phyloP scores from a whole-genome alignment of 2,888 invertebrate genomes.

The Epistrophe grossulariae region DNA sequence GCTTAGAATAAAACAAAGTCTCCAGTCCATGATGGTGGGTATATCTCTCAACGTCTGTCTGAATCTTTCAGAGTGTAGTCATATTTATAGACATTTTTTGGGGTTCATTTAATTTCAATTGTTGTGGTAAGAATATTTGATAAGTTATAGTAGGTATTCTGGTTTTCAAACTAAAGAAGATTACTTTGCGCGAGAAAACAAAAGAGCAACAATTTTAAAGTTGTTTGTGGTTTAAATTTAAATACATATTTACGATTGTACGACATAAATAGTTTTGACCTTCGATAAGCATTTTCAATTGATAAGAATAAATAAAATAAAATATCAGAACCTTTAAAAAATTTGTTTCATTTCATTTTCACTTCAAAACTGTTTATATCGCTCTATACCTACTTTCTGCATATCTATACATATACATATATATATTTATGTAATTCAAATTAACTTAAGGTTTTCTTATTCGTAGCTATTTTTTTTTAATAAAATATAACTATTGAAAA shows the following conservation, averaged over 20 bases:
- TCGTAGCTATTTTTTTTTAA: too few species aligned
- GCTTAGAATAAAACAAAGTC: conserved; percentile 24
- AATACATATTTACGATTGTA: background rate
- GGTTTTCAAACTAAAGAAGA: background rate
- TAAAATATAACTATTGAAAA: too few species aligned
- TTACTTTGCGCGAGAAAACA: background rate
- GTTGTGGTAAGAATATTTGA: background rate
- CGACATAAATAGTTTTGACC: conserved; percentile 21
- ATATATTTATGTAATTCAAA: too few species aligned
- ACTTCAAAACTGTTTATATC: too few species aligned
- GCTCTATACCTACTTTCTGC: too few species aligned
- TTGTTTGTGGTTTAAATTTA: background rate
- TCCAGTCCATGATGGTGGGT: conserved; percentile 42
- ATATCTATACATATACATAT: too few species aligned
- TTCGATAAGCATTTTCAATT: background rate
- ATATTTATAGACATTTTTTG: conserved; percentile 56
- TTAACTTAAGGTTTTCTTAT: too few species aligned
- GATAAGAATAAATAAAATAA: conserved; percentile 10
- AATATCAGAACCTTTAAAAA: background rate
- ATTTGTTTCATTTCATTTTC: too few species aligned
- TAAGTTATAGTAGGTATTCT: background rate
- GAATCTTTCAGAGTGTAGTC: background rate
- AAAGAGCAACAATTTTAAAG: background rate
- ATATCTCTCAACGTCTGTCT: background rate
- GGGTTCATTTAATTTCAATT: background rate